Percentiles rank a stretch among this genome's conserved stretches.
Evolutionary conservation across 2,888 invertebrate species (phyloP).

Genomic region (Sepioteuthis lessoniana): DNA sequence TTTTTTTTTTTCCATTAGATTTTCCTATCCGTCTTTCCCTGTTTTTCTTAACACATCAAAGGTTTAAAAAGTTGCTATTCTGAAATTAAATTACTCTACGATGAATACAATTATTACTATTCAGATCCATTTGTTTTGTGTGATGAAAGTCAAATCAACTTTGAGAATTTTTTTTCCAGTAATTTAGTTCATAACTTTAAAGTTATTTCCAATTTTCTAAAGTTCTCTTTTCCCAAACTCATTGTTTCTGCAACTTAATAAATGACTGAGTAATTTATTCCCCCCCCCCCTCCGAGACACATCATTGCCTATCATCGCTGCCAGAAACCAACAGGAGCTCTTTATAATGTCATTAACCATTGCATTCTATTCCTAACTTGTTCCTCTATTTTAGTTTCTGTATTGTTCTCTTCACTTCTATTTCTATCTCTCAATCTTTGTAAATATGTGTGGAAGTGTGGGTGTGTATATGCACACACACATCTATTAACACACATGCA

Average conservation of each 20-base stretch:
- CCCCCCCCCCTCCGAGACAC: background rate
- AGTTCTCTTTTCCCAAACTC: background rate
- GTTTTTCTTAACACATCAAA: no score
- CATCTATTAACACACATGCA: no score
- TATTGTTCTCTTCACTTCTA: background rate
- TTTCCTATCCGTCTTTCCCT: no score
- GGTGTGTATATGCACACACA: background rate
- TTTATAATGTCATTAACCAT: background rate
- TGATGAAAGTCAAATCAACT: no score
- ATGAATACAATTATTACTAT: no score
- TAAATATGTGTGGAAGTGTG: background rate
- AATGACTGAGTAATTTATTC: background rate
- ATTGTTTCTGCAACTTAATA: background rate
- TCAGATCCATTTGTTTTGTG: no score
- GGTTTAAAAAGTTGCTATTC: no score
- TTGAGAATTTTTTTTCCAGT: no score
- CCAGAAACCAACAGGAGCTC: conserved; percentile 23
- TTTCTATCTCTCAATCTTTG: background rate
- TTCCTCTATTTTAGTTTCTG: background rate
- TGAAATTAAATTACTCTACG: no score
- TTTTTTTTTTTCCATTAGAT: no score
- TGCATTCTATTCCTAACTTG: background rate
- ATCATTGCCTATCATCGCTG: background rate
- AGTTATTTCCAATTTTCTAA: background rate
- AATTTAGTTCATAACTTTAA: no score